These are phyloP conservation scores for Amblyteles armatorius DNA, from an alignment of 2,888 invertebrate genomes.

Conservation along the genomic window DNA sequence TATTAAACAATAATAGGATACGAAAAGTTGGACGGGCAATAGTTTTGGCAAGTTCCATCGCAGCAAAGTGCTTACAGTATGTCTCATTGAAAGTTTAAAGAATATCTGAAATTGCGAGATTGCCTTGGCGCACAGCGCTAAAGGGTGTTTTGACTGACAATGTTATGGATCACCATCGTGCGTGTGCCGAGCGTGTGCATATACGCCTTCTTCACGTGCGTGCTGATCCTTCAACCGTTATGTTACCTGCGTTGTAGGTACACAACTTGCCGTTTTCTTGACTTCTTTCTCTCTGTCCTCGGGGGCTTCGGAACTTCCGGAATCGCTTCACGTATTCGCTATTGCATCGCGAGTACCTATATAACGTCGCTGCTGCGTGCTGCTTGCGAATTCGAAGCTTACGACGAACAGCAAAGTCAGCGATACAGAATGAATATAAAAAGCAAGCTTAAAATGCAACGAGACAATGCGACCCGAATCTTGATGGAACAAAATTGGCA, in stretches of 20 bases:
- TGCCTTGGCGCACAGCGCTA: constrained; percentile 66
- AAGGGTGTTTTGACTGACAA: constrained; percentile 77
- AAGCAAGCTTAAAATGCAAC: neutral
- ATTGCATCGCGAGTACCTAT: constrained; percentile 37
- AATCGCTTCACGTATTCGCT: constrained; percentile 58
- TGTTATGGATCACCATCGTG: constrained; percentile 81
- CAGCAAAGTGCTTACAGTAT: neutral
- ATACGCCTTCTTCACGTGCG: constrained; percentile 55
- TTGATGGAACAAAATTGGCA: neutral
- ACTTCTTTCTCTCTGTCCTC: constrained; percentile 23
- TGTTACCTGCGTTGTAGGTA: constrained; percentile 49
- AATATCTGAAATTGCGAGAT: constrained; percentile 73
- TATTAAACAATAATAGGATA: neutral
- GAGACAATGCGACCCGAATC: constrained; percentile 5
- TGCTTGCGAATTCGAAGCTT: constrained; percentile 39
- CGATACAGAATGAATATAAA: constrained; percentile 2
- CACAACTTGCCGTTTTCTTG: constrained; percentile 24
- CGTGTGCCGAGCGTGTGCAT: constrained; percentile 71
- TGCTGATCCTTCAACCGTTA: constrained; percentile 57
- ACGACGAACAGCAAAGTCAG: neutral
- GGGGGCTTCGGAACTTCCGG: constrained; percentile 36
- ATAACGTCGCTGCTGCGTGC: constrained; percentile 24
- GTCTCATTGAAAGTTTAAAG: constrained; percentile 5
- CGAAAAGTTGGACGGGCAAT: neutral
- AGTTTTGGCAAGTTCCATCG: neutral